A percentile compares a stretch with the other conserved stretches of the same genome.
phyloP scores from a whole-genome alignment of 2,888 invertebrate genomes.

The Macrophya alboannulata region DNA sequence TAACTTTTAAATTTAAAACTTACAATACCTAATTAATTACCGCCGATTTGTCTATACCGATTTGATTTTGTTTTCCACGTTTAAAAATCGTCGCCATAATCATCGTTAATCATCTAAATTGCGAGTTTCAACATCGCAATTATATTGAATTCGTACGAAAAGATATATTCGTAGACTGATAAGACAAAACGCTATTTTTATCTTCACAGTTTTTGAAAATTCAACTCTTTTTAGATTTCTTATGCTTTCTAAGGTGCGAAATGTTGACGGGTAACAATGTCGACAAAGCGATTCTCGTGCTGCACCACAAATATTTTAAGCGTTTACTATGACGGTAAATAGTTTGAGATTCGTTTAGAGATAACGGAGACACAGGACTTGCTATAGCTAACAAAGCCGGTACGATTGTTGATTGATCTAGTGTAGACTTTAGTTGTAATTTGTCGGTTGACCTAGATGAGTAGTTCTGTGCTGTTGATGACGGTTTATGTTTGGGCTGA shows the following conservation, averaged over 20 bases:
- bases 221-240: conserved; percentile 74
- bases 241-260: conserved; percentile 72
- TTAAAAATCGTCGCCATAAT: background rate
- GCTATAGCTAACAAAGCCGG: conserved; percentile 66
- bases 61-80: background rate
- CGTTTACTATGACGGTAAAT: conserved; percentile 75
- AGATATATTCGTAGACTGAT: background rate
- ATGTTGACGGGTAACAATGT: conserved; percentile 72
- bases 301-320: conserved; percentile 74
- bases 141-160: background rate
- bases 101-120: background rate
- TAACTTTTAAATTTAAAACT: conserved; percentile 26
- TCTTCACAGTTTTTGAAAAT: conserved; percentile 59
- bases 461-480: conserved; percentile 68
- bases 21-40: conserved; percentile 31
- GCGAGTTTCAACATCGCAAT: conserved; percentile 15
- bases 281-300: conserved; percentile 73
- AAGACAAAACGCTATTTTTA: background rate
- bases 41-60: conserved; percentile 18
- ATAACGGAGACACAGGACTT: conserved; percentile 64
- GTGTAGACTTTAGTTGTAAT: conserved; percentile 73
- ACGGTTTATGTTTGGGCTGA: conserved; percentile 70
- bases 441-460: conserved; percentile 71
- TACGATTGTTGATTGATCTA: conserved; percentile 66
- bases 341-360: conserved; percentile 60